Evolutionary conservation across 2,797 vertebrate genomes (phyloP).

Genomic region (Hoplostethus atlanticus): DNA sequence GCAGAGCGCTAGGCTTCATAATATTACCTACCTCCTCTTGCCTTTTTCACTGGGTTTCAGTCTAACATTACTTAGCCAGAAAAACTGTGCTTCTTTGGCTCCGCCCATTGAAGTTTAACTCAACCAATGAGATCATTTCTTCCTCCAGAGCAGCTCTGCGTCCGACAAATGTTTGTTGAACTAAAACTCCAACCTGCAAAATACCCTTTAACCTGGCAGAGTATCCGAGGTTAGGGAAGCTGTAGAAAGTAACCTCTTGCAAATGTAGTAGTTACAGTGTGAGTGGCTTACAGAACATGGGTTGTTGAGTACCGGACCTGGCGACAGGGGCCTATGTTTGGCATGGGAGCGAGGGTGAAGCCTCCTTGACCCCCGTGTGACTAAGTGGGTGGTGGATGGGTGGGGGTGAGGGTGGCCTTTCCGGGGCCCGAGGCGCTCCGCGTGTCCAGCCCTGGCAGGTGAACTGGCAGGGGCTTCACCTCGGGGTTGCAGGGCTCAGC

Average conservation of each 20-base stretch:
- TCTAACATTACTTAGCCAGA: background rate
- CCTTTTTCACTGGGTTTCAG: background rate
- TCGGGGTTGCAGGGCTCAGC: constrained; percentile 76
- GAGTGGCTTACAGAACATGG: constrained; percentile 50
- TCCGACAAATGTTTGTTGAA: background rate
- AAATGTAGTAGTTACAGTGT: constrained; percentile 42
- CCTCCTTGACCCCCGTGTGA: constrained; percentile 77
- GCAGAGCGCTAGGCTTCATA: too few relatives aligned
- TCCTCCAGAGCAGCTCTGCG: too few relatives aligned
- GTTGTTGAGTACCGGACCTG: constrained; percentile 40
- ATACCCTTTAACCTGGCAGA: constrained; percentile 30
- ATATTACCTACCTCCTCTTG: background rate
- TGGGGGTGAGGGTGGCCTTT: constrained; percentile 68
- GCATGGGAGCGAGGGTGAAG: constrained; percentile 66
- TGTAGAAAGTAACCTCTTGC: constrained; percentile 50
- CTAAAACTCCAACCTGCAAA: constrained; percentile 13
- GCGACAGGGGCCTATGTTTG: constrained; percentile 58
- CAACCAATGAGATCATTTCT: too few relatives aligned
- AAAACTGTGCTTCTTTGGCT: background rate
- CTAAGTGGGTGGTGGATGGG: constrained; percentile 65
- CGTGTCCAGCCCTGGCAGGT: constrained; percentile 82
- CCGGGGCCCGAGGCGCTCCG: constrained; percentile 76
- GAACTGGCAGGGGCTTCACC: constrained; percentile 86
- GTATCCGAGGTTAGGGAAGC: constrained; percentile 41
- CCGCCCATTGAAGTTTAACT: too few relatives aligned